Conservation (phyloP, 1,140 invertebrate genomes). For the Aphidius gifuensis region DNA sequence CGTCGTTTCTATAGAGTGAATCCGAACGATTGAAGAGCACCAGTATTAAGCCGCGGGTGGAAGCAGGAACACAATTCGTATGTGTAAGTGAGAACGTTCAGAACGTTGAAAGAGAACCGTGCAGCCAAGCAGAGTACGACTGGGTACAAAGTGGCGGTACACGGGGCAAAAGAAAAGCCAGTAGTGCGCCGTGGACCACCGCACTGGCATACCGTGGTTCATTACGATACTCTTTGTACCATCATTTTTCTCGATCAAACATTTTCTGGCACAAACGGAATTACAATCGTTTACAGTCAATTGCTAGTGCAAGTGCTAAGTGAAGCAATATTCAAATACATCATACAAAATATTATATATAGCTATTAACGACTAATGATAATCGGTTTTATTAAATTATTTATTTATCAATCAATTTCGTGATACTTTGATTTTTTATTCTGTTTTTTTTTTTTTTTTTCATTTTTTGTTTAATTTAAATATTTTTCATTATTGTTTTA, state of each 20-base stretch:
- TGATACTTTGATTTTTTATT: no score
- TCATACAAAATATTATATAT: not conserved
- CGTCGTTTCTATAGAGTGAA: constrained; percentile 29
- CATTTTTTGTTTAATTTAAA: not conserved
- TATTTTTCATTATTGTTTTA: not conserved
- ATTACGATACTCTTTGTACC: constrained; percentile 50
- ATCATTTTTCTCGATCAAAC: constrained; percentile 41
- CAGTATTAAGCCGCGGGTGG: constrained; percentile 17
- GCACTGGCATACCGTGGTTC: constrained; percentile 57
- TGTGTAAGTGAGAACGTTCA: constrained; percentile 16
- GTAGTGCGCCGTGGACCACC: constrained; percentile 58
- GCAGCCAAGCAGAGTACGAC: constrained; percentile 41
- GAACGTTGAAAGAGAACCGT: constrained; percentile 16
- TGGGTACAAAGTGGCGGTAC: constrained; percentile 52
- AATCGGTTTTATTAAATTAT: no score
- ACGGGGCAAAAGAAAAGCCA: constrained; percentile 56
- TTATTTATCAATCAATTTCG: no score
- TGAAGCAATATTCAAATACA: constrained; percentile 3
- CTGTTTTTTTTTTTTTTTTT: not conserved
- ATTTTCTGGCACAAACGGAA: constrained; percentile 27
- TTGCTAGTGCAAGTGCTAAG: constrained; percentile 48
- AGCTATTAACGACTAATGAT: not conserved
- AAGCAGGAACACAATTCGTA: constrained; percentile 11
- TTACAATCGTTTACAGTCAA: constrained; percentile 23
- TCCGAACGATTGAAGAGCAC: constrained; percentile 28